phyloP scores from a whole-genome alignment of 2,888 invertebrate species.

The Noctua janthe region DNA sequence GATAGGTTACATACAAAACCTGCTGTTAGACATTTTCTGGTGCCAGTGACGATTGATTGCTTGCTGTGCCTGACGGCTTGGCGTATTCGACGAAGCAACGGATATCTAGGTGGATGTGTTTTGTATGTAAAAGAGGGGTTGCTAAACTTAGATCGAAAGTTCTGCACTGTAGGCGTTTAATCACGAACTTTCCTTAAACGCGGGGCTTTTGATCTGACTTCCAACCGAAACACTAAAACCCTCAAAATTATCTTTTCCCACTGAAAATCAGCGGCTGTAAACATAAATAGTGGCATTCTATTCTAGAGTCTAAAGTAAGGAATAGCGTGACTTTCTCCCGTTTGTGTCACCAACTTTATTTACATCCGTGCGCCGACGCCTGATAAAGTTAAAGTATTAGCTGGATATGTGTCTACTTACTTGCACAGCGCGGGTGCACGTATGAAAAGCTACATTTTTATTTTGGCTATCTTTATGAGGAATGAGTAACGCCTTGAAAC shows the following conservation, averaged over 20 bases:
- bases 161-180: conserved; percentile 20
- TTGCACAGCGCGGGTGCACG: conserved; percentile 33
- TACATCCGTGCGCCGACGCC: conserved; percentile 70
- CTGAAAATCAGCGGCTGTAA: conserved; percentile 55
- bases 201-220: conserved; percentile 27
- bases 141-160: conserved; percentile 18
- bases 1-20: neutral
- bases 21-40: conserved; percentile 17
- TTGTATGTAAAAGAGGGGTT: conserved; percentile 14
- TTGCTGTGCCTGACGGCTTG: conserved; percentile 18
- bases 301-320: conserved; percentile 57
- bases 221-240: conserved; percentile 39
- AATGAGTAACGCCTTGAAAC: conserved; percentile 3
- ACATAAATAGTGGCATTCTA: conserved; percentile 60
- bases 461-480: conserved; percentile 35
- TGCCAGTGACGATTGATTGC: conserved; percentile 25
- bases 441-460: conserved; percentile 51
- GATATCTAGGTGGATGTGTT: conserved; percentile 18
- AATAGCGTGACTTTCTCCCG: conserved; percentile 69
- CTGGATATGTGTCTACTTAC: conserved; percentile 51
- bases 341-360: conserved; percentile 69
- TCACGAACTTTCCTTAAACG: conserved; percentile 31
- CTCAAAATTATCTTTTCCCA: conserved; percentile 50
- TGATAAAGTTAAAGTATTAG: conserved; percentile 70
- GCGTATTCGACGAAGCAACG: conserved; percentile 21